Evolutionary conservation across 2,797 vertebrate genomes (phyloP).

Genomic region (Chaetodon trifasciatus): DNA sequence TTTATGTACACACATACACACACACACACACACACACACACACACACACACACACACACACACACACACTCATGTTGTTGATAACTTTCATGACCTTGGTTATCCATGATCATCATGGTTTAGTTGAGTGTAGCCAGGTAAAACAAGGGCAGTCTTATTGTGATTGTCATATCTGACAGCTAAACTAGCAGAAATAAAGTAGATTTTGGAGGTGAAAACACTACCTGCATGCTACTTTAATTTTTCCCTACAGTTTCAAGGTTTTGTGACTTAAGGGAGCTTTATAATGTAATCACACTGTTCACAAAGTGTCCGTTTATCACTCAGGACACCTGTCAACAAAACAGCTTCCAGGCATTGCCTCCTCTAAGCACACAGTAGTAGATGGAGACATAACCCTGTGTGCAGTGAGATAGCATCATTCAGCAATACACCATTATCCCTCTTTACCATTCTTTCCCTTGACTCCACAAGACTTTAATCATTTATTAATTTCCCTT

Average conservation of each 20-base stretch:
- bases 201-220: constrained; percentile 4
- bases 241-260: neutral
- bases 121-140: neutral
- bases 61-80: neutral
- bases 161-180: neutral
- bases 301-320: constrained; percentile 54
- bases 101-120: neutral
- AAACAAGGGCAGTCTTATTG: neutral
- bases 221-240: neutral
- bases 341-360: constrained; percentile 51
- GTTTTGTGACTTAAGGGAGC: constrained; percentile 18
- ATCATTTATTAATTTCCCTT: constrained; percentile 87
- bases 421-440: constrained; percentile 77
- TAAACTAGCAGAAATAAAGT: neutral
- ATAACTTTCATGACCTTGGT: neutral
- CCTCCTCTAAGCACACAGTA: constrained; percentile 43
- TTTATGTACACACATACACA: too few species aligned
- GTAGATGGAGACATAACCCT: constrained; percentile 73
- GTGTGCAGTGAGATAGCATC: constrained; percentile 70
- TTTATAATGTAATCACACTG: constrained; percentile 42
- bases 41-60: too few species aligned
- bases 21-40: too few species aligned
- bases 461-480: constrained; percentile 80
- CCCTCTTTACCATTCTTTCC: constrained; percentile 79
- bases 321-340: constrained; percentile 68